Evolutionary conservation across 2,797 vertebrate genomes (phyloP).

Genomic region (Sebastes trivittatus): DNA sequence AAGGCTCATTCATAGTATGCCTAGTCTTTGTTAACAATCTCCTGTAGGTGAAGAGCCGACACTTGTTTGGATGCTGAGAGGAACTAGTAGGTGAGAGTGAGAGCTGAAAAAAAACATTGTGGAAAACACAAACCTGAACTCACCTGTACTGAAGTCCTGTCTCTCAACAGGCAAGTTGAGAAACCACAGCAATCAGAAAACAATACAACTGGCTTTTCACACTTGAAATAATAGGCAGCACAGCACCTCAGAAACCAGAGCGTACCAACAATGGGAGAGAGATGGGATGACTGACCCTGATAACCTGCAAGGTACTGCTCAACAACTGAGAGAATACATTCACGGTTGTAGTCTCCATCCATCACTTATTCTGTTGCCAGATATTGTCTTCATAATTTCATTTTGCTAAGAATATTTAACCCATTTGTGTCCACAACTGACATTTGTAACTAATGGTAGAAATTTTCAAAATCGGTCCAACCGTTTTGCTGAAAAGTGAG

Average conservation of each 20-base stretch:
- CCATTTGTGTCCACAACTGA: no score
- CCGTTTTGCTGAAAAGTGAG: no score
- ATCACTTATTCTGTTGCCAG: background rate
- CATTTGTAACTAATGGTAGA: no score
- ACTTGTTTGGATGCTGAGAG: background rate
- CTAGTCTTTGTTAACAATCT: background rate
- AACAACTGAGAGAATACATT: background rate
- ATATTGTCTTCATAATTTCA: background rate
- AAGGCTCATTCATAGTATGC: background rate
- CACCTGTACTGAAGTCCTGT: background rate
- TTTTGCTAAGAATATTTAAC: background rate
- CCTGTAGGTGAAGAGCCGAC: background rate
- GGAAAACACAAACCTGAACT: background rate
- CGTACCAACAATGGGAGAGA: background rate
- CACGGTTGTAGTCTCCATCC: background rate
- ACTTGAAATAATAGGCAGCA: background rate
- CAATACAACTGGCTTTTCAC: background rate
- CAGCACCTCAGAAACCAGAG: background rate
- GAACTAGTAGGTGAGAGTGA: background rate
- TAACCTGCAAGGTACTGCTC: background rate
- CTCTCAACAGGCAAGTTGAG: background rate
- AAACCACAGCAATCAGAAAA: background rate
- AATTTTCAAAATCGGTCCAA: no score
- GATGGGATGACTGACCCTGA: background rate
- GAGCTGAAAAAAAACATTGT: background rate